Conservation (phyloP, 1,140 invertebrate genomes). For the Drosophila ogumai region DNA sequence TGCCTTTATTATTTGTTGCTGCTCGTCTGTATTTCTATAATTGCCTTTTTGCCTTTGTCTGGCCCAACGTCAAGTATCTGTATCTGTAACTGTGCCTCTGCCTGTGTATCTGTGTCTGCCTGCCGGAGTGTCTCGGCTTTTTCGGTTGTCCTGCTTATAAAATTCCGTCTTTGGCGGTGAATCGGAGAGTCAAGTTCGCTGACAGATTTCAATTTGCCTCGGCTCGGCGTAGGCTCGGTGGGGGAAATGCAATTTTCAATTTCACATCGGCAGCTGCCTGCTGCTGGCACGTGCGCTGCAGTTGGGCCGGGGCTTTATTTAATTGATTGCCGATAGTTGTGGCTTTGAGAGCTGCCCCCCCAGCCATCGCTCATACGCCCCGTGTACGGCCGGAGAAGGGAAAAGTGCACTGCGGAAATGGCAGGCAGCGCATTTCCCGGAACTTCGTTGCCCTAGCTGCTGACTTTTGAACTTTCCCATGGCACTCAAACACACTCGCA, state of each 20-base stretch:
- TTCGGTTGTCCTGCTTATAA: constrained; percentile 47
- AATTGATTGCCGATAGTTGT: constrained; percentile 46
- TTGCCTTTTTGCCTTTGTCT: constrained; percentile 77
- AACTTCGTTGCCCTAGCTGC: constrained; percentile 4
- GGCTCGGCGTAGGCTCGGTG: not conserved
- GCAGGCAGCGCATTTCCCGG: constrained; percentile 16
- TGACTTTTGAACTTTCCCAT: constrained; percentile 39
- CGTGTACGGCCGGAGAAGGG: not conserved
- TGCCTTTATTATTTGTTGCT: constrained; percentile 75
- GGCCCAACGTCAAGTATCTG: constrained; percentile 61
- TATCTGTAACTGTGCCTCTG: constrained; percentile 15
- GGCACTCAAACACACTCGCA: constrained; percentile 11
- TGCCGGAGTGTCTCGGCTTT: constrained; percentile 48
- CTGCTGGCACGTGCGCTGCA: constrained; percentile 26
- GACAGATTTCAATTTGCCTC: constrained; percentile 40
- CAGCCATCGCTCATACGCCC: constrained; percentile 26
- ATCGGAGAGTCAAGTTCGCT: constrained; percentile 31
- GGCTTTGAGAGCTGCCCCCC: constrained; percentile 19
- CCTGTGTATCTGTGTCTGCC: constrained; percentile 18
- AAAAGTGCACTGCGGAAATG: constrained; percentile 13
- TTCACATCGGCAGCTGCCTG: constrained; percentile 18
- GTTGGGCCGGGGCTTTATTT: constrained; percentile 31
- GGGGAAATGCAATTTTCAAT: constrained; percentile 48
- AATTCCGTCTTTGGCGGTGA: constrained; percentile 44
- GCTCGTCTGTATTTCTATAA: constrained; percentile 76